Percentiles rank a stretch among this genome's conserved stretches.
Conservation (phyloP, 1,140 invertebrate species). For the Bombus cullumanus region DNA sequence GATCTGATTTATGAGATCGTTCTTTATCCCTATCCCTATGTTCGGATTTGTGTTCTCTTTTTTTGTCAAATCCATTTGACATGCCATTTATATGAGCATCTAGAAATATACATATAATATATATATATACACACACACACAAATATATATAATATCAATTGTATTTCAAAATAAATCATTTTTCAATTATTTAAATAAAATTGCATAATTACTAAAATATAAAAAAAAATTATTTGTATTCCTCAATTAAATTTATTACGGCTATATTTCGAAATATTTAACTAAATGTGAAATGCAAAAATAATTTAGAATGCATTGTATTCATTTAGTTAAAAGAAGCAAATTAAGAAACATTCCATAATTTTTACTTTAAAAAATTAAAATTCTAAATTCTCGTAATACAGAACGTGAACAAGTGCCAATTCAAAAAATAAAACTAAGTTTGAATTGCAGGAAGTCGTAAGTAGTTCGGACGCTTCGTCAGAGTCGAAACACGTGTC, state of each 20-base stretch:
- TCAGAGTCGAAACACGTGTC: constrained; percentile 54
- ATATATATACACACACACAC: background rate
- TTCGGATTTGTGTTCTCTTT: constrained; percentile 88
- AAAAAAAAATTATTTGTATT: constrained; percentile 3
- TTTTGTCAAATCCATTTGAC: constrained; percentile 87
- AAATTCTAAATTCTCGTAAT: background rate
- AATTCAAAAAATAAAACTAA: constrained; percentile 38
- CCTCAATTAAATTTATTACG: background rate
- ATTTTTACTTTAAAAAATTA: background rate
- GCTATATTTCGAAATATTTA: background rate
- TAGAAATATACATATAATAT: constrained; percentile 46
- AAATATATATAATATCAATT: background rate
- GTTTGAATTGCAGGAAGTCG: constrained; percentile 32
- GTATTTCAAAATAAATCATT: background rate
- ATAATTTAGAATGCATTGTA: constrained; percentile 6
- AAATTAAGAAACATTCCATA: background rate
- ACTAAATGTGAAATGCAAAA: background rate
- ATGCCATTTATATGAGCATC: constrained; percentile 87
- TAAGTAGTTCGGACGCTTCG: constrained; percentile 32
- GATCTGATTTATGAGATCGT: constrained; percentile 82
- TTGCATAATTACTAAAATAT: background rate
- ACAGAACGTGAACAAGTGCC: constrained; percentile 12
- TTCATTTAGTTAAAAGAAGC: background rate
- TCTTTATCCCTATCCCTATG: constrained; percentile 87
- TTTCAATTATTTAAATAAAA: background rate